Percentiles rank a stretch among this genome's conserved stretches.
Evolutionary conservation across 2,797 vertebrate genomes (phyloP).

Genomic region (Megaceryle alcyon): DNA sequence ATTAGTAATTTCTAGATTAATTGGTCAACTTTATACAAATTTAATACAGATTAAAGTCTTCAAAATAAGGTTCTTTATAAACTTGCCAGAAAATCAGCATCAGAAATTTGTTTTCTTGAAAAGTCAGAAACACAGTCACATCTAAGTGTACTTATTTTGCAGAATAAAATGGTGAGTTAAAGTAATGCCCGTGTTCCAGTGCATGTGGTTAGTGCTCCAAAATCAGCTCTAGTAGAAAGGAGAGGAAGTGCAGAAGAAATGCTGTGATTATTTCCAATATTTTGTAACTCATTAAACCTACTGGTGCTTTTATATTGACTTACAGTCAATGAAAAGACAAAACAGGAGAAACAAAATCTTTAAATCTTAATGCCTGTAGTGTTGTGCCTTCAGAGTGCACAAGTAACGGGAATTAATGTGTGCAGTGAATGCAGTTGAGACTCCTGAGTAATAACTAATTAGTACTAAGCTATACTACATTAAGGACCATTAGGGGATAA

Average conservation of each 20-base stretch:
- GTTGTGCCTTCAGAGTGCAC: neutral
- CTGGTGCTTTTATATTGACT: neutral
- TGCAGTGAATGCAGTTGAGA: neutral
- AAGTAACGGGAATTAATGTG: slow-evolving; percentile 14
- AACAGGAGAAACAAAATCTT: neutral
- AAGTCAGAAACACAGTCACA: neutral
- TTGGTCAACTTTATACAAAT: neutral
- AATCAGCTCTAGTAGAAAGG: neutral
- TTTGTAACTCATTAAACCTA: neutral
- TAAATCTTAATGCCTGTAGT: neutral
- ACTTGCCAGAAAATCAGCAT: neutral
- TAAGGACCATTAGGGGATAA: neutral
- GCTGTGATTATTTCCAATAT: neutral
- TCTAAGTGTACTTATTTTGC: neutral
- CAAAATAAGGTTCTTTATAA: neutral
- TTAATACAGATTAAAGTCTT: neutral
- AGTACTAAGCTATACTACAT: neutral
- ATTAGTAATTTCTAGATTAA: neutral
- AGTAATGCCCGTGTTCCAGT: neutral
- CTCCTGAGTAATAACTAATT: neutral
- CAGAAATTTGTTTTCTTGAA: neutral
- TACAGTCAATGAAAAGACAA: neutral
- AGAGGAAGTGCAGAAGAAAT: neutral
- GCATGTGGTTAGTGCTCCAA: neutral
- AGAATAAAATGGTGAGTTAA: neutral